A percentile compares a stretch with the other conserved stretches of the same genome.
Conservation (phyloP, 2,797 vertebrate species). For the Odontamblyopus lacepedii region DNA sequence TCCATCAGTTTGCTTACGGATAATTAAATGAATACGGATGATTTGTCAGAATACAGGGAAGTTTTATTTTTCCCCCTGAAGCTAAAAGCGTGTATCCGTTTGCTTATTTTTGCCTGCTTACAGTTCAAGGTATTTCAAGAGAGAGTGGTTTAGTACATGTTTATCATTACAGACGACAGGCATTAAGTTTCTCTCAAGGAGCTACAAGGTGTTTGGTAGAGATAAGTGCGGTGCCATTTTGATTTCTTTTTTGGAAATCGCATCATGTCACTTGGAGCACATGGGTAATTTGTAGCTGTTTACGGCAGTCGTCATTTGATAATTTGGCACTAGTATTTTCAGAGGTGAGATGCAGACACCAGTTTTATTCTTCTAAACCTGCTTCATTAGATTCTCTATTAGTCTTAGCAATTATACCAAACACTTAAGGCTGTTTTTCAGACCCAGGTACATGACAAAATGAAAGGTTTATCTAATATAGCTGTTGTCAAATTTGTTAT, state of each 20-base stretch:
- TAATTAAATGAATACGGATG: constrained; percentile 64
- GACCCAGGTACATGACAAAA: neutral
- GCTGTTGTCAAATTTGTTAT: constrained; percentile 5
- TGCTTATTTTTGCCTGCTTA: constrained; percentile 34
- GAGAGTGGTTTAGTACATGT: constrained; percentile 34
- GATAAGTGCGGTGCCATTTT: constrained; percentile 56
- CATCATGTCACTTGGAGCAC: constrained; percentile 35
- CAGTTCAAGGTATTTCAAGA: constrained; percentile 26
- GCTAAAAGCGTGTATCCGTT: constrained; percentile 28
- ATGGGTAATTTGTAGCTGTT: constrained; percentile 37
- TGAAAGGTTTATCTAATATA: neutral
- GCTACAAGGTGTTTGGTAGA: constrained; percentile 62
- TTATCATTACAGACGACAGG: constrained; percentile 50
- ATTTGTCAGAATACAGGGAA: constrained; percentile 35
- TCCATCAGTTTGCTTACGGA: constrained; percentile 41
- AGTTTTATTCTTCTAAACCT: constrained; percentile 29
- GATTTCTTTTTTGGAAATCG: constrained; percentile 35
- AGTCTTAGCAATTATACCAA: constrained; percentile 12
- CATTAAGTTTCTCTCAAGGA: constrained; percentile 53
- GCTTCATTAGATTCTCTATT: constrained; percentile 14
- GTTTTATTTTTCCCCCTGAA: constrained; percentile 26
- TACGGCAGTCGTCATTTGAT: constrained; percentile 38
- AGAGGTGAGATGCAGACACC: constrained; percentile 36
- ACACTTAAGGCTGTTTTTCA: constrained; percentile 1
- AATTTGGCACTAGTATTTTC: constrained; percentile 37